These are phyloP conservation scores for Pedionomus torquatus DNA, from an alignment of 2,113 vertebrate species.

Conservation along the genomic window DNA sequence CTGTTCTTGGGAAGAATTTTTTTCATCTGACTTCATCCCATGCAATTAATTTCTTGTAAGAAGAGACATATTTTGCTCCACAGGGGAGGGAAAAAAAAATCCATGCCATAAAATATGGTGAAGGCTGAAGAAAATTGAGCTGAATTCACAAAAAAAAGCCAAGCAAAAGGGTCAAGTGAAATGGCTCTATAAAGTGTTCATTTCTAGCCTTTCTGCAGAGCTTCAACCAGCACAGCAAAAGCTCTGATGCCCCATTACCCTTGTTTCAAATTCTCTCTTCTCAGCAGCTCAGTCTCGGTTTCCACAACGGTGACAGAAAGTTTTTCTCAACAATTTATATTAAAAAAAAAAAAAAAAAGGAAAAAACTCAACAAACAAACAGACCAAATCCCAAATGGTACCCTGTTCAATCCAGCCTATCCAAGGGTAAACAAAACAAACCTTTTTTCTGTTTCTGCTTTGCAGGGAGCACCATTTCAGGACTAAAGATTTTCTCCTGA, in stretches of 20 bases:
- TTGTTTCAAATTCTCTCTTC: background rate
- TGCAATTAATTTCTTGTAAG: background rate
- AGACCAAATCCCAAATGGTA: background rate
- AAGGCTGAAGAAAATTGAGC: slow-evolving; percentile 16
- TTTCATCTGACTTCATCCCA: background rate
- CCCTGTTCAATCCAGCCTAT: background rate
- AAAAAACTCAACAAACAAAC: background rate
- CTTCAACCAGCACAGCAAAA: background rate
- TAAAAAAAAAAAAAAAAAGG: background rate
- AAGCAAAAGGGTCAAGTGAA: slow-evolving; percentile 4
- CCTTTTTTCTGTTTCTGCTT: background rate
- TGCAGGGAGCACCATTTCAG: background rate
- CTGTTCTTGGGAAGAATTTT: background rate
- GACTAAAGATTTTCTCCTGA: background rate
- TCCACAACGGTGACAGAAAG: background rate
- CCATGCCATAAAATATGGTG: background rate
- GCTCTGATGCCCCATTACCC: background rate
- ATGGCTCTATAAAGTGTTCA: background rate
- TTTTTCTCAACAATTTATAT: background rate
- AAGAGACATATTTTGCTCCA: background rate
- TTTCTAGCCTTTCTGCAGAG: slow-evolving; percentile 26
- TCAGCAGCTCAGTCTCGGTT: background rate
- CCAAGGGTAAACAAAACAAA: background rate
- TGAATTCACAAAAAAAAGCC: slow-evolving; percentile 12
- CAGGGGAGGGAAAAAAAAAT: background rate